Evolutionary conservation across 1,140 invertebrate species (phyloP), one percentile per base, ranked within the genome.

Genomic region (Bombus fervidus): DNA sequence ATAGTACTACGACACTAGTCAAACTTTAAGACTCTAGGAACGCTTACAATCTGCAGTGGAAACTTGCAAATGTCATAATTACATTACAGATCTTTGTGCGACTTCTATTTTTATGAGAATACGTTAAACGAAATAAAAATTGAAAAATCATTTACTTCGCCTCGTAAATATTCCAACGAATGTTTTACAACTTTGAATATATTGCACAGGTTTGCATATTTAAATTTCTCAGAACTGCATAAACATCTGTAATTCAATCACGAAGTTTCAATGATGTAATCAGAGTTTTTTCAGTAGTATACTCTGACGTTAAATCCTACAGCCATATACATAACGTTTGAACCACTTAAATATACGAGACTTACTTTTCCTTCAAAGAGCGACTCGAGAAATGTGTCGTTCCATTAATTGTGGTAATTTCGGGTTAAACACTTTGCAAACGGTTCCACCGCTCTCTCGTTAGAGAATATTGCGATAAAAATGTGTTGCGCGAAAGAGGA

Each of bases 361-460:
- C 18, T 69, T 28, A 25, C n/a, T 39, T 28, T 28, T 25, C 34
- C 68, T 69, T 39, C 22, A 37, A 37, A 68, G 34, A 68, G 34
- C 66, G 13, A 37, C 66, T 22, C 66, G 41, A 53, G 72, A 74
- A 74, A 31, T 74, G 15, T 74, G 72, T 31, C 43, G 72, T 74
- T 74, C 72, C 72, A 74, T 74, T 74, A 74, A 74, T 53, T 34
- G 43, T 34, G 47, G 47, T 22, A 75, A 75, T 75, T 28, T 15
- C 73, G 31, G 47, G 2, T 22, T 75, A 37, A 75, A 75, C 43
- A 25, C 31, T 6, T 41, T 28, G 34, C 13, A 74, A 74, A 53
- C 18, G 72, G 3, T 53, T 34, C 43, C 18, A 5, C 43, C 22
- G 73, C 12, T 34, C 73, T 25, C 73, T 75, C 12, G 47, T 57